phyloP scores from a whole-genome alignment of 30 jellyfish, hydroid and myxozoan genomes.

The Hydra vulgaris region DNA sequence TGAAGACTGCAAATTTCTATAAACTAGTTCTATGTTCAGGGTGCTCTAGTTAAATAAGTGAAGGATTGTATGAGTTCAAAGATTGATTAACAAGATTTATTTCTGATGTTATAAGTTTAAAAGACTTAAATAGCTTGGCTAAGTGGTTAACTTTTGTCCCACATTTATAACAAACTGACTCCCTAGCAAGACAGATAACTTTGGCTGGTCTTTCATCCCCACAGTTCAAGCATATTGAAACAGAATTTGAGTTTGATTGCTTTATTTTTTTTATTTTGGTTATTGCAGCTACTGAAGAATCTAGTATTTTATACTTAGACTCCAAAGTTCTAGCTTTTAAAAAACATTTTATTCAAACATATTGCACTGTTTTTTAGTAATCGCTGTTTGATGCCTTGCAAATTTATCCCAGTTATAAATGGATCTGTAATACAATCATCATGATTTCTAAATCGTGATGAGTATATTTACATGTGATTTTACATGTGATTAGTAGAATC shows the following conservation, averaged over 20 bases:
- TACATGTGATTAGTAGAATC: no score
- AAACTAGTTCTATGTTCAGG: neutral
- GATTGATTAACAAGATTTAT: neutral
- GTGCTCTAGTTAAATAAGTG: neutral
- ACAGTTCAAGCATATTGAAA: no score
- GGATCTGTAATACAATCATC: constrained; percentile 50
- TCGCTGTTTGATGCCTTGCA: constrained; percentile 41
- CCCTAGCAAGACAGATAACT: no score
- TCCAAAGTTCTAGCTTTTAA: constrained; percentile 35
- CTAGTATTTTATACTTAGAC: neutral
- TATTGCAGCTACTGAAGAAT: neutral
- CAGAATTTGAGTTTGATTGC: no score
- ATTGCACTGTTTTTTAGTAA: constrained; percentile 35
- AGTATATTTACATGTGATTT: no score
- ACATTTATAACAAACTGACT: neutral
- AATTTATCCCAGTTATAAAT: constrained; percentile 38
- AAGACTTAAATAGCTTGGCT: neutral
- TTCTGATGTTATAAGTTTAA: neutral
- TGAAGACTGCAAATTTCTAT: neutral
- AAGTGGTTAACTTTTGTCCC: neutral
- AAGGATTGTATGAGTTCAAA: neutral
- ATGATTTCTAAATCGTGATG: constrained; percentile 27
- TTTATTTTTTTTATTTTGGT: neutral
- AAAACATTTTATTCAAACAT: constrained; percentile 13
- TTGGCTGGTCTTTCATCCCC: no score